Conservation (phyloP, 2,113 vertebrate genomes). For the Melanerpes aurifrons region DNA sequence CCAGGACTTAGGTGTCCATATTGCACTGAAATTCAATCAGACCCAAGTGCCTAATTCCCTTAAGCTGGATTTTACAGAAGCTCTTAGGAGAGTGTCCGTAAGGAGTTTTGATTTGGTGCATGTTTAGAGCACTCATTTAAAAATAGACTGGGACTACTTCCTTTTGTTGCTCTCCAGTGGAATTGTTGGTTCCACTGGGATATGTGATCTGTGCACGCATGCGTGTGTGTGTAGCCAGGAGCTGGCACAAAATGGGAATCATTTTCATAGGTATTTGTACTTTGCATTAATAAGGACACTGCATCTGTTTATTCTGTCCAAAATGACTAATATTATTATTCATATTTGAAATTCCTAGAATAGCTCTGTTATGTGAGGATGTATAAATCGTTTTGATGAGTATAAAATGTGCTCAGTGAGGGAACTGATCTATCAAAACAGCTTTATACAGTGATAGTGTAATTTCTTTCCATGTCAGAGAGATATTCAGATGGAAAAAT, state of each 20-base stretch:
- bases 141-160: not conserved
- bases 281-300: not conserved
- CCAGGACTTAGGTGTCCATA: not conserved
- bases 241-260: not conserved
- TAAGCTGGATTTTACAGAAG: conserved; percentile 51
- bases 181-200: not conserved
- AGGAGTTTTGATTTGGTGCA: conserved; percentile 17
- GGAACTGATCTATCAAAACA: conserved; percentile 63
- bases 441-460: conserved; percentile 17
- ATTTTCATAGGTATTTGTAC: not conserved
- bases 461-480: conserved; percentile 24
- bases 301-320: conserved; percentile 1
- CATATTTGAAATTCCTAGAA: conserved; percentile 43
- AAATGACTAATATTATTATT: conserved; percentile 41
- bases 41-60: not conserved
- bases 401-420: conserved; percentile 58
- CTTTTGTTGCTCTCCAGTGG: not conserved
- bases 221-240: not conserved
- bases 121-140: not conserved
- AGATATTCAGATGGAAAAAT: conserved; percentile 62
- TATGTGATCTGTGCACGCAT: not conserved
- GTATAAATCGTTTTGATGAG: conserved; percentile 58
- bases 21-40: not conserved
- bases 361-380: conserved; percentile 51
- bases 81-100: not conserved